Evolutionary conservation across 2,797 vertebrate species (phyloP), one percentile per base, ranked within the genome.

Genomic region (Distichodus sexfasciatus): DNA sequence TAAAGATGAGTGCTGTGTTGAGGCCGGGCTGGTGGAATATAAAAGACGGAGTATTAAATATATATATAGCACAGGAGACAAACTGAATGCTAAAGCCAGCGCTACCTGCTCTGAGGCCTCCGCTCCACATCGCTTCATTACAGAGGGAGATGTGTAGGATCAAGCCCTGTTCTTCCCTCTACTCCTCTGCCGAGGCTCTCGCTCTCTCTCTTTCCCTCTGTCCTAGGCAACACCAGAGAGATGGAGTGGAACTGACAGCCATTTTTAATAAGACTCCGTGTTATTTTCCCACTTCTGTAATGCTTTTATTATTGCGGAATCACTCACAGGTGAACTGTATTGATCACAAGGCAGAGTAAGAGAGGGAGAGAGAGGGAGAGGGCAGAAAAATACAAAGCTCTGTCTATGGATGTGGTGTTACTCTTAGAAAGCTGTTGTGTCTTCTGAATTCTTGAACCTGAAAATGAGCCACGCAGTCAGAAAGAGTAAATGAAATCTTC

Each of bases 251-350:
- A 83, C 64, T 76, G 81, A 84, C 81, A 81, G 79, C 76, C 76
- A 71, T 85, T 86, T 89, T 87, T 90, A 90, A 90, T 88, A 88
- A 82, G 81, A 86, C 86, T 84, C 82, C 69, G 63, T 83, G 83
- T 84, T 86, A 83, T 88, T 86, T 85, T 83, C 77, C 77, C 69
- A 81, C 58, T 72, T 77, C 83, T 82, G 83, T 91, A 91, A 91
- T 91, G 87, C 88, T 81, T 90, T 91, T 91, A 85, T 90, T 90
- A 91, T 92, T 91, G 86, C 87, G 89, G 83, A 90, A 89, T 87
- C 84, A 84, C 83, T 84, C 82, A 81, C 84, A 70, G 58, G 79
- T 85, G 86, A 89, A 86, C 89, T 79, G 78, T 91, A 90, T 91
- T 85, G 89, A 91, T 91, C 88, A 86, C 78, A 68, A 83, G 82